These are phyloP conservation scores for Cepaea hortensis DNA, from an alignment of 2,888 invertebrate species.

Conservation along the genomic window DNA sequence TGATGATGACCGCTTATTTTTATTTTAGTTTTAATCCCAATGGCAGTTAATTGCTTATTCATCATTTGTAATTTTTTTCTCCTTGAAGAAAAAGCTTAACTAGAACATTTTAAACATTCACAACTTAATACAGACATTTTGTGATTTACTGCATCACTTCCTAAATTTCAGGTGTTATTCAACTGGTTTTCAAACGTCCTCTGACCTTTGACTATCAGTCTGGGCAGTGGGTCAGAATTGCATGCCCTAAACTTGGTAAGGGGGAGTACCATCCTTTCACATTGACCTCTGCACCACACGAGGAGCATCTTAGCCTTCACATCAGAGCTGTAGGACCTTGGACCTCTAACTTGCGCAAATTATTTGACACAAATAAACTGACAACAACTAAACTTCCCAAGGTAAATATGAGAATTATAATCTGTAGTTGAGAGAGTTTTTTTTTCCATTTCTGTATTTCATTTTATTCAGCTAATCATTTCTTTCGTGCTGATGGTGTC, in stretches of 20 bases:
- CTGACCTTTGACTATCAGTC: conserved; percentile 81
- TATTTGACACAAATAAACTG: conserved; percentile 63
- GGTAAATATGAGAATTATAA: background rate
- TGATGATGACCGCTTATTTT: too few species aligned
- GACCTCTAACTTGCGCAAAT: conserved; percentile 79
- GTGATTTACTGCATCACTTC: background rate
- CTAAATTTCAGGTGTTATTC: conserved; percentile 79
- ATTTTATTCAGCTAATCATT: background rate
- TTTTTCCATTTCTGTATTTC: background rate
- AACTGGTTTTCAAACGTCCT: conserved; percentile 80
- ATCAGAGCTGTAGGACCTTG: conserved; percentile 82
- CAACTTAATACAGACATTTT: too few species aligned
- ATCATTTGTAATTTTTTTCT: too few species aligned
- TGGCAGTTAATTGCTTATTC: too few species aligned
- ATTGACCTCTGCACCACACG: conserved; percentile 82
- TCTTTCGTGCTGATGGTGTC: too few species aligned
- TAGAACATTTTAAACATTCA: too few species aligned
- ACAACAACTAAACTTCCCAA: conserved; percentile 26
- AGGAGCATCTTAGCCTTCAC: conserved; percentile 79
- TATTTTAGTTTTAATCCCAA: too few species aligned
- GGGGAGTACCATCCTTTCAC: conserved; percentile 82
- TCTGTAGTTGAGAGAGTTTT: background rate
- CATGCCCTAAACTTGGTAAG: conserved; percentile 79
- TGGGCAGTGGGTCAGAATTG: conserved; percentile 82
- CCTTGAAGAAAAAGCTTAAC: too few species aligned